Conservation (phyloP, 2,113 vertebrate genomes). For the Periophthalmus modestus region DNA sequence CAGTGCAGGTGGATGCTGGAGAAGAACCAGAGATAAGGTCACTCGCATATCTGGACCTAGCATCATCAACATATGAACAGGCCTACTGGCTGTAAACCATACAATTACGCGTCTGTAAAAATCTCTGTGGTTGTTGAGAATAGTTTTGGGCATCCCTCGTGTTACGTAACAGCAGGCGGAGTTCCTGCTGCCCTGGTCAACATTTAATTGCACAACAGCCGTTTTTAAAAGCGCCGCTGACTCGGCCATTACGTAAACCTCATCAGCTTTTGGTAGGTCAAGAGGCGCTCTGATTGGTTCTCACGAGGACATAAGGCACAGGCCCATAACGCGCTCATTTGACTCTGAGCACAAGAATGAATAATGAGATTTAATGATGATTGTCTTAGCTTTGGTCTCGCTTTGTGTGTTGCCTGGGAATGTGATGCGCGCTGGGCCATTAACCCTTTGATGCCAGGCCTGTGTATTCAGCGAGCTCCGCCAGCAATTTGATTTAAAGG, state of each 20-base stretch:
- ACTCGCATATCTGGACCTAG: not conserved
- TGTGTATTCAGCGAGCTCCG: constrained; percentile 71
- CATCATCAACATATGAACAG: not conserved
- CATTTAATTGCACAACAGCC: constrained; percentile 51
- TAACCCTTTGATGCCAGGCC: constrained; percentile 73
- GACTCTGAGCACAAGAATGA: constrained; percentile 17
- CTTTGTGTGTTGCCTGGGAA: constrained; percentile 29
- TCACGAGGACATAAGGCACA: not conserved
- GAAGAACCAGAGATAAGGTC: constrained; percentile 9
- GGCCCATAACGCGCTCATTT: not conserved
- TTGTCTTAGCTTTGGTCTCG: constrained; percentile 34
- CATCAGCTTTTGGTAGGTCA: constrained; percentile 36
- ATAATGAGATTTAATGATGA: constrained; percentile 49
- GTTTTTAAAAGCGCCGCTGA: constrained; percentile 42
- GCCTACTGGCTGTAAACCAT: not conserved
- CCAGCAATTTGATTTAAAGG: constrained; percentile 83
- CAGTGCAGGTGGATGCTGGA: constrained; percentile 27
- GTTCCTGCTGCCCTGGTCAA: constrained; percentile 37
- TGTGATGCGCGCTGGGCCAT: constrained; percentile 50
- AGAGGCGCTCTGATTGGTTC: constrained; percentile 34
- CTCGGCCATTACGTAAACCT: constrained; percentile 35
- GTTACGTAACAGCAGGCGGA: constrained; percentile 50
- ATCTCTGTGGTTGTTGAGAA: not conserved
- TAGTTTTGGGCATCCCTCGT: constrained; percentile 1
- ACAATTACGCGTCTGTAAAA: not conserved